A percentile compares a stretch with the other conserved stretches of the same genome.
These are phyloP conservation scores for Muntiacus muntjak DNA, from an alignment of 2,113 vertebrate genomes.

Conservation along the genomic window DNA sequence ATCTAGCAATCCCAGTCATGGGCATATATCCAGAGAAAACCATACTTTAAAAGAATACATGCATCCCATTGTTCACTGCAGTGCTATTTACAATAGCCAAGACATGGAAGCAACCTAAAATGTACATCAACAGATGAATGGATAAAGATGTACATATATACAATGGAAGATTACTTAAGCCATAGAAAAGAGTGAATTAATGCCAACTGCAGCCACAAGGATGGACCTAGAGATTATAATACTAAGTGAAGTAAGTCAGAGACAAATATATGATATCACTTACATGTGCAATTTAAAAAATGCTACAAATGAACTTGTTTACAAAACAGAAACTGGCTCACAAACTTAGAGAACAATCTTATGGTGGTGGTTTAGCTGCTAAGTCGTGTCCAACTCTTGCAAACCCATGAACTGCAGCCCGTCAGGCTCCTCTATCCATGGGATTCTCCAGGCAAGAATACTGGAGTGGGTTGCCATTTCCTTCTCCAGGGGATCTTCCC, in stretches of 20 bases:
- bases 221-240: background rate
- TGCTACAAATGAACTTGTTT: background rate
- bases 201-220: background rate
- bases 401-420: background rate
- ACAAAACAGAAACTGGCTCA: background rate
- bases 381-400: background rate
- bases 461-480: background rate
- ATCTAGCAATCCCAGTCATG: background rate
- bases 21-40: background rate
- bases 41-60: background rate
- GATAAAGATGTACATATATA: background rate
- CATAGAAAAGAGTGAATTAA: background rate
- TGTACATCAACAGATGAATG: background rate
- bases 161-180: background rate
- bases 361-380: background rate
- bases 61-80: background rate
- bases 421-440: background rate
- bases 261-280: background rate
- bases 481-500: background rate
- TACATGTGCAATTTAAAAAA: background rate
- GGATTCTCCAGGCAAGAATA: background rate
- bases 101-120: background rate
- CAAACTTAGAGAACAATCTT: background rate
- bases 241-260: background rate
- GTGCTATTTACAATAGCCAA: background rate